Evolutionary conservation across 2,113 vertebrate species (phyloP).

Genomic region (Alouatta palliata): DNA sequence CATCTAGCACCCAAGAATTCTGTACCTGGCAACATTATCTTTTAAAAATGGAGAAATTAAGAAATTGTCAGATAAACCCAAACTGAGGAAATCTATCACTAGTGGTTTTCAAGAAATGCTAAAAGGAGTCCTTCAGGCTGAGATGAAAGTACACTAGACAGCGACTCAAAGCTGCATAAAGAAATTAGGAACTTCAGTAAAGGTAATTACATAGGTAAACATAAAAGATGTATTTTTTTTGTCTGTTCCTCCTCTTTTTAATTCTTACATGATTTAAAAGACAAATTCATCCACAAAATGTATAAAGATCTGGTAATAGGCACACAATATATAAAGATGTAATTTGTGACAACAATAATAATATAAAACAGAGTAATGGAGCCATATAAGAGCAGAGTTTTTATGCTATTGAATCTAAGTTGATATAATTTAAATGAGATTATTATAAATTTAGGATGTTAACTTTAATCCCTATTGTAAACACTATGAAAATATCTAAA

Average conservation of each 20-base stretch:
- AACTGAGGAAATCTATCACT: not conserved
- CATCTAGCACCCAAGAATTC: not conserved
- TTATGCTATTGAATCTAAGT: not conserved
- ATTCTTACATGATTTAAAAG: not conserved
- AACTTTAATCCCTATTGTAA: not conserved
- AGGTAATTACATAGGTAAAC: not conserved
- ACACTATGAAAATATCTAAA: not conserved
- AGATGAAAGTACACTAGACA: not conserved
- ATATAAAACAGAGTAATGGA: not conserved
- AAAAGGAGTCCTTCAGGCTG: not conserved
- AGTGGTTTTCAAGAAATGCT: not conserved
- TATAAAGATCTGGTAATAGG: not conserved
- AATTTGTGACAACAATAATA: not conserved
- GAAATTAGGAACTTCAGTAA: not conserved
- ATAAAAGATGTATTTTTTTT: not conserved
- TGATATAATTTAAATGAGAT: not conserved
- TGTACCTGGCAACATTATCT: not conserved
- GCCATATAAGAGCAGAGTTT: not conserved
- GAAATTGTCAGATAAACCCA: not conserved
- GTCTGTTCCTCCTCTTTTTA: not conserved
- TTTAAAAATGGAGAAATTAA: not conserved
- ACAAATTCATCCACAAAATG: not conserved
- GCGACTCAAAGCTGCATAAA: not conserved
- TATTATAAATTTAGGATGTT: not conserved
- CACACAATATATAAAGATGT: not conserved